Base-by-base conservation (phyloP, 2,888 invertebrate species). In the Eupeodes luniger region DNA sequence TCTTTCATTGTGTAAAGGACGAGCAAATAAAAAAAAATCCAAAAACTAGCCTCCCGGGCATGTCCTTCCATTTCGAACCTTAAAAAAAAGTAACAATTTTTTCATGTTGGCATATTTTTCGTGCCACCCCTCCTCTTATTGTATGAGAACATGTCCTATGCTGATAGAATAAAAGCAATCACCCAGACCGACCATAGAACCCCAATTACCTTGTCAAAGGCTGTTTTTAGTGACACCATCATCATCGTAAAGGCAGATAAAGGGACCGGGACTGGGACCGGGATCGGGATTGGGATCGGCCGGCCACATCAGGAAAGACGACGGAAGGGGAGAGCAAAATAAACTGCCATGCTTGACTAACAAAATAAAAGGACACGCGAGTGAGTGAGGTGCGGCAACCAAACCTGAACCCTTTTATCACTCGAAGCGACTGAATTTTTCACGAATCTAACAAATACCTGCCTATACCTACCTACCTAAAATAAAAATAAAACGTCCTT, bases 191-290 rank as follows among this genome's bases (percentile, higher is more conserved):
- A 88, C 80, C 77, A 81, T 77, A 88, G 84, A 81, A 77, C 87
- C 81, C 84, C 77, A 84, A 88, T 88, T 88, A 88, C 87, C 81
- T 88, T 84, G 87, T 88, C 77, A 84, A 77, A 81, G 81, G 62
- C 84, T 81, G 74, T 74, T 81, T 55, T 74, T 47, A 55, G 74
- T 67, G 53, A 77, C 84, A 84, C 69, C 66, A 57, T 74, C 61
- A 75, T 36, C 53, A 51, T 49, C 70, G 10, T 9, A n/a, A 55
- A 5, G 34, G 51, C 34, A 14, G 36, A 67, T 36, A 34, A 67
- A 51, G n/a, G 40, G 51, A 12, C 12, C 12, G 0, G 27, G 3
- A 47, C 6, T 12, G 12, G 11, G 51, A 12, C 12, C 40, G 0
- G 27, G 5, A 47, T 6, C 27, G 14, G 10, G 5, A 47, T 6